phyloP scores from a whole-genome alignment of 2,113 vertebrate genomes.

The Corvus moneduloides region DNA sequence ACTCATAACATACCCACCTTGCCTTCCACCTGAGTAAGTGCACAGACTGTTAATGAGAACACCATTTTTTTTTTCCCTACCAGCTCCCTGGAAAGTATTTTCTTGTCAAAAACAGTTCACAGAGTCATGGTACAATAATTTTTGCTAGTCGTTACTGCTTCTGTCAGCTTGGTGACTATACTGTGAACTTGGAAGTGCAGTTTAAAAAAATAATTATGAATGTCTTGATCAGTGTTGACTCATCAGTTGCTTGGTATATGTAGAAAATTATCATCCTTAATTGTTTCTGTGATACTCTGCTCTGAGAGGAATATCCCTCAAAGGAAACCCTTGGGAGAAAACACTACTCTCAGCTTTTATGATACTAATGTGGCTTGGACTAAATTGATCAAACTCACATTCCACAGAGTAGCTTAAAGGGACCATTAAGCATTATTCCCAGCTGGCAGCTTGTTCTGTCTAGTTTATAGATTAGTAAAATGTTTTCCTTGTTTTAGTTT shows the following conservation, averaged over 20 bases:
- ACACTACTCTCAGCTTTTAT: slow-evolving; percentile 19
- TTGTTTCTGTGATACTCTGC: slow-evolving; percentile 3
- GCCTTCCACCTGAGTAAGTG: background rate
- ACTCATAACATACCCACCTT: background rate
- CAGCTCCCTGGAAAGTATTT: slow-evolving; percentile 3
- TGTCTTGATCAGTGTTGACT: slow-evolving; percentile 8
- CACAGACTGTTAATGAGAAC: background rate
- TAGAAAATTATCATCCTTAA: slow-evolving; percentile 32
- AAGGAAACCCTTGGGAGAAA: slow-evolving; percentile 37
- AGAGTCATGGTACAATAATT: background rate
- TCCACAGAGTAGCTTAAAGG: background rate
- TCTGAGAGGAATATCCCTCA: background rate
- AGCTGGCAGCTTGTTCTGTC: background rate
- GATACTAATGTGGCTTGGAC: slow-evolving; percentile 32
- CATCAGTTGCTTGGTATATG: background rate
- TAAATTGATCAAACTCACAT: slow-evolving; percentile 33
- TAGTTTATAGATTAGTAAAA: slow-evolving; percentile 9
- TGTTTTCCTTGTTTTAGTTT: slow-evolving; percentile 1
- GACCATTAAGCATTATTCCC: slow-evolving; percentile 18
- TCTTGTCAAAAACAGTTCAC: slow-evolving; percentile 5
- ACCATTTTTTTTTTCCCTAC: background rate
- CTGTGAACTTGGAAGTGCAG: background rate
- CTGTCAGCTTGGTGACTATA: background rate
- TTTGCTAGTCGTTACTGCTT: background rate
- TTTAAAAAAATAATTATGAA: background rate